A percentile compares a stretch with the other conserved stretches of the same genome.
Evolutionary conservation across 1,140 invertebrate genomes (phyloP).

Genomic region (Brachionus koreanus): DNA sequence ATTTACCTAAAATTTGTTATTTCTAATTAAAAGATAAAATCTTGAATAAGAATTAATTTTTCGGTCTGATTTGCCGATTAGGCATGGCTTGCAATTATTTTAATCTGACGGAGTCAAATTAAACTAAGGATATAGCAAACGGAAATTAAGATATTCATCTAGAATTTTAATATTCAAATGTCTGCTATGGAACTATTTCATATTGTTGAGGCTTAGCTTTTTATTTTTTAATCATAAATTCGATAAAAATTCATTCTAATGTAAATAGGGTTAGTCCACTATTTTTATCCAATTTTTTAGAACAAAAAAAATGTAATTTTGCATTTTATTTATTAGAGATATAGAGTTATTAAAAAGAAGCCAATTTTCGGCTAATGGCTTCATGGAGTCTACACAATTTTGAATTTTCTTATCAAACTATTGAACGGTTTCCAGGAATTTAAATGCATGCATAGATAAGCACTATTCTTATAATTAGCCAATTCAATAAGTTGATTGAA

Average conservation of each 20-base stretch:
- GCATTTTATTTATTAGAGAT: background rate
- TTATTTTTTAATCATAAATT: background rate
- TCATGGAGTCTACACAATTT: constrained; percentile 11
- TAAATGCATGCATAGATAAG: constrained; percentile 13
- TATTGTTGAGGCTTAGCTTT: background rate
- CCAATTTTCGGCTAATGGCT: constrained; percentile 31
- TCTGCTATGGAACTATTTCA: background rate
- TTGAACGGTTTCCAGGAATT: constrained; percentile 29
- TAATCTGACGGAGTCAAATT: constrained; percentile 3
- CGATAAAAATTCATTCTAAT: constrained; percentile 8
- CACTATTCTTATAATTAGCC: background rate
- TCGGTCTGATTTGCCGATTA: background rate
- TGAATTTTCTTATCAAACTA: constrained; percentile 23
- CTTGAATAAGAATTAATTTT: background rate
- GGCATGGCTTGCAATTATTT: background rate
- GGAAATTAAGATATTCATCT: background rate
- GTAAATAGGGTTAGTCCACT: background rate
- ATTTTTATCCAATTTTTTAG: constrained; percentile 3
- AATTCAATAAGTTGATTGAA: background rate
- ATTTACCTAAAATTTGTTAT: background rate
- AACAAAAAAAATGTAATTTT: constrained; percentile 34
- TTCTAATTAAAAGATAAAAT: background rate
- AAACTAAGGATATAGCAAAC: constrained; percentile 15
- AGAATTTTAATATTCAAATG: constrained; percentile 19
- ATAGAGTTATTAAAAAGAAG: constrained; percentile 4